A percentile compares a stretch with the other conserved stretches of the same genome.
These are phyloP conservation scores for Drosophila silvestris DNA, from an alignment of 2,888 invertebrate species.

Conservation along the genomic window DNA sequence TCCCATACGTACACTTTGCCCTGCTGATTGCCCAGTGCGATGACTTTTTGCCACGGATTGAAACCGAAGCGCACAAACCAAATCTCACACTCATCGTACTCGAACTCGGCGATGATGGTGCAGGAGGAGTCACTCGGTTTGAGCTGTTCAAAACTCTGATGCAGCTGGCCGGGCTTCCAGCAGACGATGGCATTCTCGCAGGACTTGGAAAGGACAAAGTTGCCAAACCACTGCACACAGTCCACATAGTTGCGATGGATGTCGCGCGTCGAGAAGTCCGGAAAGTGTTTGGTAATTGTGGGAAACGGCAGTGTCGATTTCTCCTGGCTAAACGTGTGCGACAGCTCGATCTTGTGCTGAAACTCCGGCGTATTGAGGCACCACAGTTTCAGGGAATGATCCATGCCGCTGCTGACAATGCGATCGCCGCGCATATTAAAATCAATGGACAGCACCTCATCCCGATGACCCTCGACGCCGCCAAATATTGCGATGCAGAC, in stretches of 20 bases:
- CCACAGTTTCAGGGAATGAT: constrained; percentile 98
- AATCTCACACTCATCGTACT: constrained; percentile 97
- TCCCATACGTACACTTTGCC: constrained; percentile 98
- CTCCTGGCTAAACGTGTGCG: constrained; percentile 92
- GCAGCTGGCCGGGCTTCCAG: constrained; percentile 97
- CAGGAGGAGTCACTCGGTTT: constrained; percentile 92
- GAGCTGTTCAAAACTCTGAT: constrained; percentile 90
- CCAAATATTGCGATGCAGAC: constrained; percentile 98
- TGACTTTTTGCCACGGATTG: constrained; percentile 95
- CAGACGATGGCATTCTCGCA: constrained; percentile 98
- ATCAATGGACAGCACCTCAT: constrained; percentile 95
- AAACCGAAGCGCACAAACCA: constrained; percentile 99
- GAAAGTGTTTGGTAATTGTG: constrained; percentile 96
- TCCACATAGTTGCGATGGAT: constrained; percentile 99
- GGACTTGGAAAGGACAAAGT: constrained; percentile 97
- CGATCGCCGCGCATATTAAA: constrained; percentile 93
- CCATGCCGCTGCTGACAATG: constrained; percentile 99
- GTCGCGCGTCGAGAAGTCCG: constrained; percentile 97
- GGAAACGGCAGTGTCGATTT: constrained; percentile 93
- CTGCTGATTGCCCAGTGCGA: constrained; percentile 97
- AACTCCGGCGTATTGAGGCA: constrained; percentile 93
- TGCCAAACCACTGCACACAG: constrained; percentile 98
- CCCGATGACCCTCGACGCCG: constrained; percentile 98
- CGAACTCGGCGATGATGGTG: constrained; percentile 94
- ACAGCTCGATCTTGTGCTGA: constrained; percentile 93